These are phyloP conservation scores for Darevskia mixta DNA, from an alignment of 2,797 vertebrate species.

Conservation along the genomic window DNA sequence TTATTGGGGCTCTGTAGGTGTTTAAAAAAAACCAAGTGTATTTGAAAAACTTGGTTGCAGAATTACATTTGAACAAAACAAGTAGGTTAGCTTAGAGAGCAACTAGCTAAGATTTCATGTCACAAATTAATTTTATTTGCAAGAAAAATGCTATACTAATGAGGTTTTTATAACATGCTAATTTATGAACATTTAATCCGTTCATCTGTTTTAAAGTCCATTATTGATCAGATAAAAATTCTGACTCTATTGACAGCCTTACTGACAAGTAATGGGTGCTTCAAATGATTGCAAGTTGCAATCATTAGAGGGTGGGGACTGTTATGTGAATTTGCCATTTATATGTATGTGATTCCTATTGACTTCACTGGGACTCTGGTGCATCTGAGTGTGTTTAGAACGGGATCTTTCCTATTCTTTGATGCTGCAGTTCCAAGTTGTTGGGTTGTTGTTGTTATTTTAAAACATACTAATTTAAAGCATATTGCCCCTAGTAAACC, in stretches of 20 bases:
- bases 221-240: conserved; percentile 6
- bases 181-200: not conserved
- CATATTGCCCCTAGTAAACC: conserved; percentile 9
- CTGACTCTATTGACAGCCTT: conserved; percentile 3
- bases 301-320: not conserved
- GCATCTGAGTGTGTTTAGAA: conserved; percentile 29
- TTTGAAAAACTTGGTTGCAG: not conserved
- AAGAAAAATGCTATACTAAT: not conserved
- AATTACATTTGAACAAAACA: not conserved
- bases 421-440: conserved; percentile 59
- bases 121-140: not conserved
- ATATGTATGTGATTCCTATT: not conserved
- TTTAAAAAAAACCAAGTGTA: not conserved
- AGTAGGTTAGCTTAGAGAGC: not conserved
- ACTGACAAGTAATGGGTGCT: not conserved
- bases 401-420: conserved; percentile 55
- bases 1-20: not conserved
- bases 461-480: conserved; percentile 5
- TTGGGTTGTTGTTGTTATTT: not conserved
- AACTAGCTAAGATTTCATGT: not conserved
- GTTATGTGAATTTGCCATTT: not conserved
- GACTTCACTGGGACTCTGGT: not conserved
- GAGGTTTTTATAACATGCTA: not conserved
- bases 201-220: not conserved
- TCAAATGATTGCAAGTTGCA: not conserved